Base-by-base conservation (phyloP, 2,113 vertebrate genomes). In the Tetrax tetrax region DNA sequence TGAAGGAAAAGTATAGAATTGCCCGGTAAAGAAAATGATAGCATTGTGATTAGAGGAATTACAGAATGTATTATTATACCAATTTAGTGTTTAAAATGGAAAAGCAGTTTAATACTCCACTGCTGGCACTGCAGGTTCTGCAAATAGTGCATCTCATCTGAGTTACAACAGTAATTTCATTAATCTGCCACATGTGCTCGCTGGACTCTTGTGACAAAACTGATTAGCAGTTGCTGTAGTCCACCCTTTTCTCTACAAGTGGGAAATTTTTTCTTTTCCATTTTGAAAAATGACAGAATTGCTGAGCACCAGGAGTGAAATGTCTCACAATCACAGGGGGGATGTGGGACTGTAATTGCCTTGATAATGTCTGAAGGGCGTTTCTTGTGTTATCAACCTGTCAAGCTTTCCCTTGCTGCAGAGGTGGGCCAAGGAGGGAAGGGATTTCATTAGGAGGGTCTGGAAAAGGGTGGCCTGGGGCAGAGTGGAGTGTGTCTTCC, bases 151-250 rank as follows among this genome's bases (percentile, higher is more conserved):
- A 21, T 72, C 76, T 92, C 50, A 51, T 76, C 72, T 87, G 66
- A 89, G 43, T 74, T 93, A 53, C 33, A 93, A 83, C 61, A 91
- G 47, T 84, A 84, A 87, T 75, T 88, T 94, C 68, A 89, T 93
- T 97, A 89, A 71, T 91, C 47, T 90, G 65, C 47, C 29, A 35
- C 37, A 12, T 65, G 37, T 64, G 47, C 85, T 93, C 5, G 16
- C 71, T 87, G 93, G 75, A 61, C 16, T 13, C 56, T 75, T 81
- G 43, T 54, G 56, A 70, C 84, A 80, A 84, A 90, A 83, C 88
- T 68, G 83, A 90, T 69, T 21, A 74, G 28, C 35, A 37, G 61
- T 79, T 90, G 54, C 75, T 89, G 10, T 70, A 72, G 65, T 74
- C 33, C 16, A 22, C 33, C 25, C 41, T 80, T 47, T 51, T 72